phyloP scores from a whole-genome alignment of 1,140 invertebrate genomes.

The Heliothis subflexa region DNA sequence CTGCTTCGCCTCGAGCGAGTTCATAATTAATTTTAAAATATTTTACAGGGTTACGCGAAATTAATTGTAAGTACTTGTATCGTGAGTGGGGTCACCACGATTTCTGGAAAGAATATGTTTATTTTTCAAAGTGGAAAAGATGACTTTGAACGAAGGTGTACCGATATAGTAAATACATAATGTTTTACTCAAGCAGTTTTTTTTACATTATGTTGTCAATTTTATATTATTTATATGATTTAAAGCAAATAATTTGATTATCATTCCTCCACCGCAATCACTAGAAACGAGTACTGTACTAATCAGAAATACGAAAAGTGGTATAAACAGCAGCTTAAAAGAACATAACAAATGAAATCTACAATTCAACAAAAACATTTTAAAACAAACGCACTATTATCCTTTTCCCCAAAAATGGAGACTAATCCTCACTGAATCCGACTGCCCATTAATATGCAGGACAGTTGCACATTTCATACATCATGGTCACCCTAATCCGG shows the following conservation, averaged over 20 bases:
- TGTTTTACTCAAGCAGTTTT: too few relatives aligned
- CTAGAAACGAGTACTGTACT: too few relatives aligned
- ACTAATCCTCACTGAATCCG: slow-evolving; percentile 36
- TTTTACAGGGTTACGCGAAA: slow-evolving; percentile 47
- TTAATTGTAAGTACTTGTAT: slow-evolving; percentile 29
- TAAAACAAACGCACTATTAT: neutral
- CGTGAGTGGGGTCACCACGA: slow-evolving; percentile 34
- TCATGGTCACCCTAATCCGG: slow-evolving; percentile 43
- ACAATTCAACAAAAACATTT: neutral
- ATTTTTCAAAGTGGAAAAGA: neutral
- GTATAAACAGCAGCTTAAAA: neutral
- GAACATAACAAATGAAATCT: neutral
- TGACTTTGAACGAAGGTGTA: neutral
- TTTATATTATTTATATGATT: too few relatives aligned
- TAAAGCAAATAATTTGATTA: too few relatives aligned
- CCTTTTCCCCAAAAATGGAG: slow-evolving; percentile 23
- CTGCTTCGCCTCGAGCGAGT: slow-evolving; percentile 49
- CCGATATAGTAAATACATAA: too few relatives aligned
- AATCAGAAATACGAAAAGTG: too few relatives aligned
- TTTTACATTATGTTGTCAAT: too few relatives aligned
- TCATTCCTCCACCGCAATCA: too few relatives aligned
- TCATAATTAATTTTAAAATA: slow-evolving; percentile 58
- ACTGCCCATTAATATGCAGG: slow-evolving; percentile 25
- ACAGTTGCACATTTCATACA: slow-evolving; percentile 48
- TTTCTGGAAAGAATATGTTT: neutral